Base-by-base conservation (phyloP, 2,888 invertebrate species). In the Parasteatoda lunata region DNA sequence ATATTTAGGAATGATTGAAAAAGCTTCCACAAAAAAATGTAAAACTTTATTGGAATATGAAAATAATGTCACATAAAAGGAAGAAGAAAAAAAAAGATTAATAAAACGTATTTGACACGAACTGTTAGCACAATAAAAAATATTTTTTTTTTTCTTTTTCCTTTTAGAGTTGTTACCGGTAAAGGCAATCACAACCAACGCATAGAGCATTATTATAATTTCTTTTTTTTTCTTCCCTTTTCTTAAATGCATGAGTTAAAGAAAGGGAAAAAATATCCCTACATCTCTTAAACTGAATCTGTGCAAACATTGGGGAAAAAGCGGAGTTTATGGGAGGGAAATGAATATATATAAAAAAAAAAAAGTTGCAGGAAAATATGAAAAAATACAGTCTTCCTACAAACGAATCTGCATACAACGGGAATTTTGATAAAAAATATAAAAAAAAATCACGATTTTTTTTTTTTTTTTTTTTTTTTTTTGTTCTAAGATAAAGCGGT, bases 391-490 rank as follows among this genome's bases (percentile, higher is more conserved):
- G 30, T 30, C 72, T 79, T 71, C 70, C 77, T 80, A 49, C 85
- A 86, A 86, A 86, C 85, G 85, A 86, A 86, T 86, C 85, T 86
- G 80, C 85, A 86, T 86, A 86, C 80, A 86, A 52, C 30, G 73
- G 65, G 68, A 84, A 77, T 80, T 59, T 59, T 59, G 64, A 65
- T 54, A 15, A 72, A 15, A 72, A 72, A 51, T 76, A 84, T 51
- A 78, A 75, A 77, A 73, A 79, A 79, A 49, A 6, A 49, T 13
- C 81, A 15, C 30, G 13, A 30, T 47, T 66, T 59, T 13, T n/a
- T 66, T 76, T 15, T 47, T 64, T 54, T 47, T 66, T 59, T 13
- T n/a, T 66, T 76, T 15, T 47, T 64, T 54, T 49, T 81, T 81
- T 80, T 49, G 52, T 66, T 48, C 15, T 68, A 65, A 69, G 48